Conservation (phyloP, 2,888 invertebrate species). For the Eupithecia exiguata region DNA sequence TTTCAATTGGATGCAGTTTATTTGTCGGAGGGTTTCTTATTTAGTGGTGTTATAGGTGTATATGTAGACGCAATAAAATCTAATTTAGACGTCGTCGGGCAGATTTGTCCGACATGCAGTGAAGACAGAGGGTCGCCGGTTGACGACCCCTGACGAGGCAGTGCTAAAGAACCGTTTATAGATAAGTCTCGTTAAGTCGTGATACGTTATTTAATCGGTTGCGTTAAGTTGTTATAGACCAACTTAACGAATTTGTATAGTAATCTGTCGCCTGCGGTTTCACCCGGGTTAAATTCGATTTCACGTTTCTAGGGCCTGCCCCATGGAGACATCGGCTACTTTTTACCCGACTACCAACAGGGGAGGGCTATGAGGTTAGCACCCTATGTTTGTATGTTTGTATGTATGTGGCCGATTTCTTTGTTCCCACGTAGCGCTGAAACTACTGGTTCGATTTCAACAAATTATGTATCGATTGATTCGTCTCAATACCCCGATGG, state of each 20-base stretch:
- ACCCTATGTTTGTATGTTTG: too few species aligned
- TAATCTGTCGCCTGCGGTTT: too few species aligned
- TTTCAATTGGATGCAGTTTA: conserved; percentile 41
- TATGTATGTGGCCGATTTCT: too few species aligned
- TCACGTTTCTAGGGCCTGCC: too few species aligned
- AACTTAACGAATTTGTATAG: background rate
- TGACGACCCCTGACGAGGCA: conserved; percentile 67
- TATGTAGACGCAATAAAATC: conserved; percentile 82
- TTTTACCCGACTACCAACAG: too few species aligned
- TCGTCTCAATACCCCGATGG: too few species aligned
- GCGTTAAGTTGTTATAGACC: background rate
- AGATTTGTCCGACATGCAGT: conserved; percentile 73
- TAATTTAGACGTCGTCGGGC: conserved; percentile 81
- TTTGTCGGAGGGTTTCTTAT: conserved; percentile 45
- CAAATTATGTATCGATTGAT: too few species aligned
- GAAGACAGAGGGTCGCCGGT: conserved; percentile 70
- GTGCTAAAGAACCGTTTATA: conserved; percentile 18
- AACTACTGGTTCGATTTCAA: too few species aligned
- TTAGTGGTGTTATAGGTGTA: conserved; percentile 62
- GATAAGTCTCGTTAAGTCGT: background rate
- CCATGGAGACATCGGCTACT: too few species aligned
- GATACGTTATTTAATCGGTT: background rate
- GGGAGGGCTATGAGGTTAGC: too few species aligned
- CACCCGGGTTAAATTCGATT: too few species aligned
- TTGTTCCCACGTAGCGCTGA: too few species aligned